Evolutionary conservation across 2,888 invertebrate genomes (phyloP).

Genomic region (Pandemis cinnamomeana): DNA sequence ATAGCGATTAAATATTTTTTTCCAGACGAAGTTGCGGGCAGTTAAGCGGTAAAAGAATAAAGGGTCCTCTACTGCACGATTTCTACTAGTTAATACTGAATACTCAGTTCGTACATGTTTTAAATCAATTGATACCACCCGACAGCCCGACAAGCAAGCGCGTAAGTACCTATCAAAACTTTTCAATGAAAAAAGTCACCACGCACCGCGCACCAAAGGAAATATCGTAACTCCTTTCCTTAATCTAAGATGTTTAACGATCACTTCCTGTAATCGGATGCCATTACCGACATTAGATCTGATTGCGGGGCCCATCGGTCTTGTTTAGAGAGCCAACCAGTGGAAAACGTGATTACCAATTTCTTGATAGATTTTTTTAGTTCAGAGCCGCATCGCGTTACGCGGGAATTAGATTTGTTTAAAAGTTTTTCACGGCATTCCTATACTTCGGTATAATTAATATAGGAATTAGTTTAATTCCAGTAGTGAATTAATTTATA

Average conservation of each 20-base stretch:
- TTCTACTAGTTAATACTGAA: too few relatives aligned
- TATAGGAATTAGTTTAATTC: too few relatives aligned
- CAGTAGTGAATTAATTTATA: too few relatives aligned
- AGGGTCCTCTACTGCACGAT: too few relatives aligned
- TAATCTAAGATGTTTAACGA: constrained; percentile 50
- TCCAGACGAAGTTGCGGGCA: too few relatives aligned
- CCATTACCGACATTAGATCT: constrained; percentile 59
- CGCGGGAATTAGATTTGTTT: neutral
- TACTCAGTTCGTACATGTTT: too few relatives aligned
- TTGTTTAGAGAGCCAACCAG: constrained; percentile 46
- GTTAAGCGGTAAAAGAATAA: too few relatives aligned
- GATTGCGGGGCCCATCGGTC: constrained; percentile 55
- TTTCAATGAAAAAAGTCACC: neutral
- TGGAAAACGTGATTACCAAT: constrained; percentile 31
- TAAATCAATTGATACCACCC: too few relatives aligned
- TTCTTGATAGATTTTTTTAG: constrained; percentile 25
- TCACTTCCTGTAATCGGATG: constrained; percentile 60
- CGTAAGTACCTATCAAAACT: neutral
- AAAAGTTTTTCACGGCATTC: too few relatives aligned
- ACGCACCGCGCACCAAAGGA: neutral
- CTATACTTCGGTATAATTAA: too few relatives aligned
- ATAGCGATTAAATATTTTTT: too few relatives aligned
- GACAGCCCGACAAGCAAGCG: too few relatives aligned
- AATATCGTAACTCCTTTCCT: constrained; percentile 30
- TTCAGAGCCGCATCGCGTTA: neutral